Conservation (phyloP, 2,113 vertebrate species). For the Panthera tigris region DNA sequence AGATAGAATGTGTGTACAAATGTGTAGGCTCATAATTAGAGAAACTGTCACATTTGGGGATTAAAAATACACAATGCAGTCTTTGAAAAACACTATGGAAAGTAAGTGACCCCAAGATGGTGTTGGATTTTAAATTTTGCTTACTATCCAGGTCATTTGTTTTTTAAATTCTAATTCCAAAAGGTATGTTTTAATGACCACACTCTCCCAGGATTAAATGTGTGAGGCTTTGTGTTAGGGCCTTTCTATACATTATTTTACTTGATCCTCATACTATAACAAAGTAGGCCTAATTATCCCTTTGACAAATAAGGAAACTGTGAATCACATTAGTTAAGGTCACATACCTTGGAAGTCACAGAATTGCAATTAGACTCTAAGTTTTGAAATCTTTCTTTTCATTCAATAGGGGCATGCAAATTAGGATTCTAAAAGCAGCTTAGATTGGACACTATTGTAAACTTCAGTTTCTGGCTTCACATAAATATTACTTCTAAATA, state of each 20-base stretch:
- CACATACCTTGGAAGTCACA: neutral
- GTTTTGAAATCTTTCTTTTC: neutral
- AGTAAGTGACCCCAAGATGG: slow-evolving; percentile 63
- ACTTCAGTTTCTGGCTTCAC: neutral
- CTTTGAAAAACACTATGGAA: slow-evolving; percentile 55
- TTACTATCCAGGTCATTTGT: slow-evolving; percentile 56
- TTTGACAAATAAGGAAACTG: neutral
- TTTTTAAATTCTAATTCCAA: slow-evolving; percentile 53
- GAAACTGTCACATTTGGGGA: slow-evolving; percentile 66
- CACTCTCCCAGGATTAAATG: slow-evolving; percentile 43
- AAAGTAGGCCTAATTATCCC: slow-evolving; percentile 39
- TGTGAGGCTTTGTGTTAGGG: neutral
- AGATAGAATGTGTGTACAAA: slow-evolving; percentile 55
- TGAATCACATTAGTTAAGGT: slow-evolving; percentile 10
- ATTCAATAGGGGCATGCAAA: neutral
- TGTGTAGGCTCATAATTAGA: slow-evolving; percentile 62
- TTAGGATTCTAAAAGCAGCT: neutral
- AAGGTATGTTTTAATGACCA: slow-evolving; percentile 70
- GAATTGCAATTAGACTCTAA: slow-evolving; percentile 5
- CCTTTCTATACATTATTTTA: slow-evolving; percentile 16
- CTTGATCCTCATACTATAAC: slow-evolving; percentile 33
- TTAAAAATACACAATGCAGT: slow-evolving; percentile 63
- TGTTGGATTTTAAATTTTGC: slow-evolving; percentile 47
- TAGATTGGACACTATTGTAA: neutral
- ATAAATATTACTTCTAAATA: neutral